A percentile compares a stretch with the other conserved stretches of the same genome.
phyloP scores from a whole-genome alignment of 1,140 invertebrate species.

The Magallana ariakensis region DNA sequence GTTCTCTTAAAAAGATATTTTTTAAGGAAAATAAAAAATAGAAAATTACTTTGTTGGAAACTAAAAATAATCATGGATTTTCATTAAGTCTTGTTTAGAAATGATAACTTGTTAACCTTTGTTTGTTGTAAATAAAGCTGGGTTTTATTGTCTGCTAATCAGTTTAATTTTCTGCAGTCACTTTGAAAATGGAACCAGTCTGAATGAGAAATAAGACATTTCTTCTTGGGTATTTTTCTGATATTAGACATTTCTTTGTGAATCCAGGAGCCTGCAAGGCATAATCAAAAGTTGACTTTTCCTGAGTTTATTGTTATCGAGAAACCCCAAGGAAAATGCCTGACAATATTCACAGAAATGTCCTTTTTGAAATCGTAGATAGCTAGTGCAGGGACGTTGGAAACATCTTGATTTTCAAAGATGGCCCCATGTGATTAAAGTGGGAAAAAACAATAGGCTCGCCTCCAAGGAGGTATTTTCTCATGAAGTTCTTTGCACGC shows the following conservation, averaged over 20 bases:
- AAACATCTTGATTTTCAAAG: slow-evolving; percentile 31
- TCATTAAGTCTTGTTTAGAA: background rate
- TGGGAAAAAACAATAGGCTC: background rate
- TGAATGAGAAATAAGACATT: background rate
- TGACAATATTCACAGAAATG: background rate
- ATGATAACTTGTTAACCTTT: background rate
- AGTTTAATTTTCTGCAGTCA: background rate
- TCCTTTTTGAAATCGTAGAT: slow-evolving; percentile 10
- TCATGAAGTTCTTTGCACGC: slow-evolving; percentile 25
- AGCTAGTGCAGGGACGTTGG: background rate
- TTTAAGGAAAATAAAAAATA: background rate
- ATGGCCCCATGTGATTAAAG: slow-evolving; percentile 17
- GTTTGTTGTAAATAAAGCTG: background rate
- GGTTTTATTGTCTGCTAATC: background rate
- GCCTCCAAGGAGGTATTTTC: slow-evolving; percentile 15
- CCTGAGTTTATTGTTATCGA: background rate
- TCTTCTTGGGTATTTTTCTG: background rate
- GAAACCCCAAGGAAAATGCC: background rate
- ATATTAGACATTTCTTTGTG: background rate
- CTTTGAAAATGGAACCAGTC: slow-evolving; percentile 9
- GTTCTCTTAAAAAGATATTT: no score
- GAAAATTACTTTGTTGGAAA: background rate
- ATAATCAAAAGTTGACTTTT: background rate
- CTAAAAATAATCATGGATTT: background rate
- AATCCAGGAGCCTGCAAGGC: background rate